Evolutionary conservation across 30 jellyfish, hydroid and myxozoan species (phyloP), one percentile per base, ranked within the genome.

Genomic region (Turritopsis dohrnii): DNA sequence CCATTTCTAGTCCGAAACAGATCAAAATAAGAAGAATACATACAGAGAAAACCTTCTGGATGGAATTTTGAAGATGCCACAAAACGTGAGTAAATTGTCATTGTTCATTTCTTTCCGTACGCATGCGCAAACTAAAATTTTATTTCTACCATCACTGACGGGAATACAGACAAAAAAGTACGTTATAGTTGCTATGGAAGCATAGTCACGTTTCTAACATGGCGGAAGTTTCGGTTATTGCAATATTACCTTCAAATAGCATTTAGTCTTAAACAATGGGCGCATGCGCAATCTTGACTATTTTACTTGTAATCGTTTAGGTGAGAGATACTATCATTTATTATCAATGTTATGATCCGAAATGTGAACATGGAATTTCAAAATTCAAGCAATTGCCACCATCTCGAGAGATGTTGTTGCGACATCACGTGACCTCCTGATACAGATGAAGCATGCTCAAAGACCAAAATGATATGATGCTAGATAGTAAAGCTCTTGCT

Each of bases 361-460:
- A 69, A 17, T 69, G 31, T 9, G 31, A 23, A 19, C 28, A 27
- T 9, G 77, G 77, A n/a, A 69, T 69, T n/a, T 69, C 22, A 19
- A 69, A 69, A 27, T 69, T 69, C 30, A 1, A 23, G 31, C 77
- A 69, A 9, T 21, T 69, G 9, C 77, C 77, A 21, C 77, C 77
- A 69, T 69, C 77, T n/a, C 28, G 77, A 19, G 77, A 69, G 30
- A n/a, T 69, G 19, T 69, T 69, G 22, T 69, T 66, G 17, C 76
- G 76, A 26, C 29, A 66, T 1, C 76, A 26, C 76, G 76, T 21
- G 29, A 26, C 29, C 16, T 66, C 76, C 13, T 13, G 60, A 41
- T n/a, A n/a, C n/a, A n/a, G n/a, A n/a, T n/a, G n/a, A n/a, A n/a
- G n/a, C n/a, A n/a, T n/a, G n/a, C n/a, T n/a, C n/a, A n/a, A n/a